Base-by-base conservation (phyloP, 1,140 invertebrate species). In the Diabrotica virgifera region DNA sequence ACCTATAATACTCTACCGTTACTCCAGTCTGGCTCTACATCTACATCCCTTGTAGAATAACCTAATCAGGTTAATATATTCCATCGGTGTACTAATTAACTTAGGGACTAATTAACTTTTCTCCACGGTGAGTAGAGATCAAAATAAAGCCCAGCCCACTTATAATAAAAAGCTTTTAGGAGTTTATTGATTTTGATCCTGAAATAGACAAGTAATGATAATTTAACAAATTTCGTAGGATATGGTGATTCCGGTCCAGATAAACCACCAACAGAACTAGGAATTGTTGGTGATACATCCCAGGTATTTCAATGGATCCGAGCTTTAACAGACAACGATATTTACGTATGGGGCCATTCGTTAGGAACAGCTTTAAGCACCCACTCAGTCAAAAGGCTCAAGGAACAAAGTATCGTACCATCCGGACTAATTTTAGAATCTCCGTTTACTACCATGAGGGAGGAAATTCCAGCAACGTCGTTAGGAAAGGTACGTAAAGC, bases 311-410 rank as follows among this genome's bases (percentile, higher is more conserved):
- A 88, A 55, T 98, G 94, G 89, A 77, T 94, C 2, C 57, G 59
- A 24, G 8, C 82, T 66, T 82, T 76, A 79, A 78, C 74, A 5
- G 62, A 63, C 10, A 65, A 59, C n/a, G 80, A 83, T 38, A 80
- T 97, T 61, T 89, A 89, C 74, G 83, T 96, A 1, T 97, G 94
- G 94, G 94, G 94, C 36, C 94, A 96, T 81, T 96, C 93, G 0
- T 81, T 96, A 63, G 93, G 76, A 36, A 80, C 81, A 58, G 89
- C 87, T 52, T 85, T 92, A 3, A 85, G 86, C 9, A 82, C 84
- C 5, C 85, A 89, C 74, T 79, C 87, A n/a, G 79, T 87, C 52
- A 68, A 57, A 36, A 40, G 46, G 12, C 52, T 77, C 24, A 71
- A 67, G 10, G 61, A 69, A 46, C 51, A 80, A 80, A 13, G 76